phyloP scores from a whole-genome alignment of 2,797 vertebrate genomes.

The Pangasius larnaudii region DNA sequence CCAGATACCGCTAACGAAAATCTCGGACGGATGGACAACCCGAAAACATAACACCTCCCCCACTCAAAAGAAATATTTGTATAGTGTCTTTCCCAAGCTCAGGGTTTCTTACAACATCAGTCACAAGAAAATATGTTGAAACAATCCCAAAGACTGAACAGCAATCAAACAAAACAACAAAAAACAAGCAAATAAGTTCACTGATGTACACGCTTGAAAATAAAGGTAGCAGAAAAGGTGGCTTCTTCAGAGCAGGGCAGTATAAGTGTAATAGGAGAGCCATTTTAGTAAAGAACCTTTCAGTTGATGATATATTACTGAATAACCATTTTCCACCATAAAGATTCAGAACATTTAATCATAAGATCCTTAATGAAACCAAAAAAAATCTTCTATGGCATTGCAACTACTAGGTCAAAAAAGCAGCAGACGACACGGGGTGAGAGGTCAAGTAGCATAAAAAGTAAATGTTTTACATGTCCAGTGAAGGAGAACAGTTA shows the following conservation, averaged over 20 bases:
- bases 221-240: not conserved
- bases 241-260: not conserved
- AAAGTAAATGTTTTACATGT: slow-evolving; percentile 2
- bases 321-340: not conserved
- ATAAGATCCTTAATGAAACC: not conserved
- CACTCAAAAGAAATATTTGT: not conserved
- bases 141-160: not conserved
- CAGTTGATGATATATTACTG: not conserved
- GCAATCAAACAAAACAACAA: not conserved
- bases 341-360: not conserved
- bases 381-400: not conserved
- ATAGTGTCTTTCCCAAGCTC: not conserved
- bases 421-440: too few species aligned
- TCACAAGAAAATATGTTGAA: not conserved
- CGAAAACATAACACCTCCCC: not conserved
- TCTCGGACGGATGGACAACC: not conserved
- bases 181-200: not conserved
- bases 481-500: not conserved
- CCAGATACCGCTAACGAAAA: not conserved
- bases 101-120: not conserved
- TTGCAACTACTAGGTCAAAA: not conserved
- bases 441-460: not conserved
- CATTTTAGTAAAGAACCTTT: not conserved
- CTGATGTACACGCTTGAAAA: not conserved
- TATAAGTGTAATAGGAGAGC: not conserved